These are phyloP conservation scores for Columba janthina DNA, from an alignment of 2,113 vertebrate species.

Conservation along the genomic window DNA sequence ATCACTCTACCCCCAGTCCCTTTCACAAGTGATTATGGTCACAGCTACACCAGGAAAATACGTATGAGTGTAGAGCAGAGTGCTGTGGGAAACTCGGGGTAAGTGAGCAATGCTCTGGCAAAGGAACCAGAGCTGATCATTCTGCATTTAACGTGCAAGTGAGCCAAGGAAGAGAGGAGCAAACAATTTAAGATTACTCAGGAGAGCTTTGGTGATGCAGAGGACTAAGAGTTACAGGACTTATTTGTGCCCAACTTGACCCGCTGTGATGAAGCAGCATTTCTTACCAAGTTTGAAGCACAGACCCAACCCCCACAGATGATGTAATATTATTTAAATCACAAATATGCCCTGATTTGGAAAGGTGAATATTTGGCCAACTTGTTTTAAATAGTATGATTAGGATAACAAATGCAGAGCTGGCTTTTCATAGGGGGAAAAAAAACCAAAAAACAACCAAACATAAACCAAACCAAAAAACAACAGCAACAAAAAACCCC, in stretches of 20 bases:
- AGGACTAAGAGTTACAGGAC: background rate
- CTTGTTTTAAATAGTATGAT: background rate
- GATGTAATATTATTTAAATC: background rate
- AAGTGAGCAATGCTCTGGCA: background rate
- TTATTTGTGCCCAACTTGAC: rapidly evolving
- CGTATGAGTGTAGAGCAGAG: background rate
- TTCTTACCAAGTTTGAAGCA: background rate
- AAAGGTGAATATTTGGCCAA: background rate
- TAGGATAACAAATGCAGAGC: background rate
- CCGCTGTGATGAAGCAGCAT: background rate
- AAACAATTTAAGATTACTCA: rapidly evolving
- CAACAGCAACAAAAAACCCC: background rate
- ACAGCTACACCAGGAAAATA: background rate
- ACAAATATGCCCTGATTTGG: background rate
- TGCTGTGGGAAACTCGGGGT: background rate
- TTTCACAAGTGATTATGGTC: background rate
- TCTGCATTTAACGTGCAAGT: rapidly evolving
- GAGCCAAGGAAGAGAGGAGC: background rate
- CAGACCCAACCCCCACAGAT: background rate
- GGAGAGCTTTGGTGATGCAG: background rate
- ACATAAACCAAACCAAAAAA: background rate
- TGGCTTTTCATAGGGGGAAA: background rate
- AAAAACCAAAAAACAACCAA: too few species aligned
- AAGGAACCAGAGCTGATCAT: background rate
- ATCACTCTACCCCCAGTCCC: background rate